A percentile compares a stretch with the other conserved stretches of the same genome.
Conservation (phyloP, 2,797 vertebrate genomes). For the Phalanger gymnotis region DNA sequence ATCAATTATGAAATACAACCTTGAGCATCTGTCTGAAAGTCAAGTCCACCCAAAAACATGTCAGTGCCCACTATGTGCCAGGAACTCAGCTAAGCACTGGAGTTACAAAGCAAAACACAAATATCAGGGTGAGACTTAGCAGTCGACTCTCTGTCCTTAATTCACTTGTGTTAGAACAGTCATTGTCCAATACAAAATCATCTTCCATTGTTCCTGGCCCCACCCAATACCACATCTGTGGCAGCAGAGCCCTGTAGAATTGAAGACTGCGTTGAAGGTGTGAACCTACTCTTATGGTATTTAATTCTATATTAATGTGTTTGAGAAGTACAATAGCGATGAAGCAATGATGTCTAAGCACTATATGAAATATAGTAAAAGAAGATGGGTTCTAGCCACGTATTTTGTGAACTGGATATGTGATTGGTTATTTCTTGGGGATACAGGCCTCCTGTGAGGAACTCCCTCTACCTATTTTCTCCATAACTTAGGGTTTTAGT, state of each 20-base stretch:
- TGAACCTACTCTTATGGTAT: constrained; percentile 1
- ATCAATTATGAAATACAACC: constrained; percentile 69
- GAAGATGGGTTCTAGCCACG: background rate
- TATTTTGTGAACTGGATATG: background rate
- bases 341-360: constrained; percentile 19
- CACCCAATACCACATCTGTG: constrained; percentile 27
- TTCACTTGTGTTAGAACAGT: constrained; percentile 70
- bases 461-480: background rate
- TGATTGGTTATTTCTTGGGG: background rate
- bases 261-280: constrained; percentile 35
- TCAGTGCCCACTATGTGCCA: background rate
- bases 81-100: background rate
- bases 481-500: background rate
- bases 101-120: background rate
- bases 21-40: constrained; percentile 65
- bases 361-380: background rate
- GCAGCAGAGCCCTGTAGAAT: background rate
- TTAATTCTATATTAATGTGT: constrained; percentile 45
- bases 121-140: constrained; percentile 52
- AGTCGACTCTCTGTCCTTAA: constrained; percentile 70
- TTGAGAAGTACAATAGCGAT: constrained; percentile 14
- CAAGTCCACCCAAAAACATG: constrained; percentile 27
- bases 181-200: constrained; percentile 3
- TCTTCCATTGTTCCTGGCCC: constrained; percentile 42
- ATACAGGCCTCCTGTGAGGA: background rate